Evolutionary conservation across 2,888 invertebrate genomes (phyloP).

Genomic region (Drosophila vallismaia): DNA sequence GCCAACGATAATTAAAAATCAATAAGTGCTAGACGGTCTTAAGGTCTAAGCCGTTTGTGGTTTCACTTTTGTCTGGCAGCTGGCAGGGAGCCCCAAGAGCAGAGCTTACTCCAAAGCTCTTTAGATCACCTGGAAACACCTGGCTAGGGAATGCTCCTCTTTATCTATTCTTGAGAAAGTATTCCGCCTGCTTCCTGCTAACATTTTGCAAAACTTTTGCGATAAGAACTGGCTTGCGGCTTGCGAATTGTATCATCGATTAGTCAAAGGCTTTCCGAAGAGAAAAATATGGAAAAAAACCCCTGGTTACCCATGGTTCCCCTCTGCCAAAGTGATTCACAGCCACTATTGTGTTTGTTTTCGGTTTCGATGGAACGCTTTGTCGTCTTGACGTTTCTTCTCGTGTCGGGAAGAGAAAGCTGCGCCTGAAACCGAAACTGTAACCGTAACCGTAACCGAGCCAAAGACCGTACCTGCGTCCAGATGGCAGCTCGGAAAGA

Average conservation of each 20-base stretch:
- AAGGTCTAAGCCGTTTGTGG: conserved; percentile 8
- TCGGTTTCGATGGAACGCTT: background rate
- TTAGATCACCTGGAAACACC: too few species aligned
- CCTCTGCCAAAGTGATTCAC: conserved; percentile 22
- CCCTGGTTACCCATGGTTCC: background rate
- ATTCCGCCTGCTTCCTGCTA: conserved; percentile 9
- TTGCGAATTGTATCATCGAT: conserved; percentile 17
- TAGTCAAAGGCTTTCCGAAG: conserved; percentile 5
- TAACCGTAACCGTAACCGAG: background rate
- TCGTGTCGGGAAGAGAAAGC: conserved; percentile 19
- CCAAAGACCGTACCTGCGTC: too few species aligned
- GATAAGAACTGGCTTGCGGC: conserved; percentile 13
- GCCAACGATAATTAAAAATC: conserved; percentile 59
- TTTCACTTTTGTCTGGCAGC: conserved; percentile 35
- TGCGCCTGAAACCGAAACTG: conserved; percentile 6
- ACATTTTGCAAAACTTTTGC: background rate
- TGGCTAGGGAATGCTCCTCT: too few species aligned
- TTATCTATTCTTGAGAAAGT: background rate
- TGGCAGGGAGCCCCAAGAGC: background rate
- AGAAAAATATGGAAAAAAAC: conserved; percentile 21
- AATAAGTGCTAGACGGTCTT: conserved; percentile 44
- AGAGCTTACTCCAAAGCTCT: too few species aligned
- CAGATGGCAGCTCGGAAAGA: conserved; percentile 27
- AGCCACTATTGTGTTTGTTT: conserved; percentile 12
- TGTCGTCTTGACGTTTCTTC: background rate